phyloP scores from a whole-genome alignment of 2,113 vertebrate genomes.

The Pagrus major region DNA sequence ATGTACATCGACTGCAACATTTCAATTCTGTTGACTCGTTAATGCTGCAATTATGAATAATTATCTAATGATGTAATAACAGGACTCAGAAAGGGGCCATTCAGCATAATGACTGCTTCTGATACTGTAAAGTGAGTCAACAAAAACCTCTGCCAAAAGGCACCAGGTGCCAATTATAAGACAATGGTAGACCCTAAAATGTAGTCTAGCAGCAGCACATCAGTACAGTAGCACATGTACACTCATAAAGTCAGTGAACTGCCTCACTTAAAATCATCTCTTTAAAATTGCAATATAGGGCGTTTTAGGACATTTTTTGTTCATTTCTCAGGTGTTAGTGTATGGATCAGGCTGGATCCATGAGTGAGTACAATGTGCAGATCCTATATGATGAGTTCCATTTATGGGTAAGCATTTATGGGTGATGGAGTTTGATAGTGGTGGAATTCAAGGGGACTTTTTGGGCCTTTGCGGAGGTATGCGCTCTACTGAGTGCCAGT shows the following conservation, averaged over 20 bases:
- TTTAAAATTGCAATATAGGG: no score
- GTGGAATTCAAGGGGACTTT: no score
- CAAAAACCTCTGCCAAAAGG: neutral
- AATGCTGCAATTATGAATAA: neutral
- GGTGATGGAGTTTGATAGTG: no score
- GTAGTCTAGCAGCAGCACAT: neutral
- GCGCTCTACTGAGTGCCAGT: no score
- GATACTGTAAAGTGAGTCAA: neutral
- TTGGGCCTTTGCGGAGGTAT: no score
- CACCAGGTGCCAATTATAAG: neutral
- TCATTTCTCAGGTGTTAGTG: no score
- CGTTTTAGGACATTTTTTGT: no score
- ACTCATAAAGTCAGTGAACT: neutral
- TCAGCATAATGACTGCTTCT: neutral
- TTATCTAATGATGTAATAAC: neutral
- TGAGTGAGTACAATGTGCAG: no score
- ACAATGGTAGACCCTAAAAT: neutral
- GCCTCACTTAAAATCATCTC: neutral
- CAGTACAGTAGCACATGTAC: neutral
- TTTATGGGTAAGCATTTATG: no score
- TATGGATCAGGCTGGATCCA: no score
- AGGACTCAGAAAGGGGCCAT: neutral
- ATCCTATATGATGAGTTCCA: no score
- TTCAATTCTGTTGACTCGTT: neutral
- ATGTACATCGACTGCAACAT: neutral